A percentile compares a stretch with the other conserved stretches of the same genome.
Evolutionary conservation across 2,113 vertebrate species (phyloP).

Genomic region (Eolophus roseicapilla): DNA sequence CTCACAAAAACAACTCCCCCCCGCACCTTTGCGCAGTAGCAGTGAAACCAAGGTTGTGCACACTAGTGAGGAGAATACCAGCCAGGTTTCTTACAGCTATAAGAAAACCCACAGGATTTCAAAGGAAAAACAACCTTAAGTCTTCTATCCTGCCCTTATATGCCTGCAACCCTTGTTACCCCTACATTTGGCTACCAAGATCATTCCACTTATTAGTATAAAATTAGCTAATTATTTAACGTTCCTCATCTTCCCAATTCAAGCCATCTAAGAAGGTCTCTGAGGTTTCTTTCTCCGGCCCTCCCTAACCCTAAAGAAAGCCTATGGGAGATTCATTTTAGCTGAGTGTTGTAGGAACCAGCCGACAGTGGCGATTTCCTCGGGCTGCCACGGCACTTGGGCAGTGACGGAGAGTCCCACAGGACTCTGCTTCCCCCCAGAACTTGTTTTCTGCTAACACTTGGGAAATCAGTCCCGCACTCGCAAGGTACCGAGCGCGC

Average conservation of each 20-base stretch:
- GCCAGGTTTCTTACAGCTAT: not conserved
- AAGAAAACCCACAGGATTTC: not conserved
- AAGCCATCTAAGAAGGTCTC: not conserved
- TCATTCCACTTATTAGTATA: not conserved
- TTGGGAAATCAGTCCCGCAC: not conserved
- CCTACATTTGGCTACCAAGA: not conserved
- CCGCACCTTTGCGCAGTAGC: fast-evolving
- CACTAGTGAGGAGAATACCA: not conserved
- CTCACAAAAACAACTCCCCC: not conserved
- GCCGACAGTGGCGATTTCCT: not conserved
- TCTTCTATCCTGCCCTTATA: not conserved
- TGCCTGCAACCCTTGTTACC: not conserved
- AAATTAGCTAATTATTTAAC: not conserved
- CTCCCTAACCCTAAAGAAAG: not conserved
- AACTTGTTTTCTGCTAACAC: not conserved
- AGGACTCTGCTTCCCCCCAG: not conserved
- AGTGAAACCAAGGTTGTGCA: not conserved
- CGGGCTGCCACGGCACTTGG: not conserved
- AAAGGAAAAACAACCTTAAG: not conserved
- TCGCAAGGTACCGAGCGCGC: not conserved
- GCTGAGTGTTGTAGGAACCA: not conserved
- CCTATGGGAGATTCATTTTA: not conserved
- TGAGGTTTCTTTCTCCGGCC: not conserved
- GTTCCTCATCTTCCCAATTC: not conserved
- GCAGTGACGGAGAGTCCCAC: not conserved